Evolutionary conservation across 2,888 invertebrate species (phyloP).

Genomic region (Rhagonycha fulva): DNA sequence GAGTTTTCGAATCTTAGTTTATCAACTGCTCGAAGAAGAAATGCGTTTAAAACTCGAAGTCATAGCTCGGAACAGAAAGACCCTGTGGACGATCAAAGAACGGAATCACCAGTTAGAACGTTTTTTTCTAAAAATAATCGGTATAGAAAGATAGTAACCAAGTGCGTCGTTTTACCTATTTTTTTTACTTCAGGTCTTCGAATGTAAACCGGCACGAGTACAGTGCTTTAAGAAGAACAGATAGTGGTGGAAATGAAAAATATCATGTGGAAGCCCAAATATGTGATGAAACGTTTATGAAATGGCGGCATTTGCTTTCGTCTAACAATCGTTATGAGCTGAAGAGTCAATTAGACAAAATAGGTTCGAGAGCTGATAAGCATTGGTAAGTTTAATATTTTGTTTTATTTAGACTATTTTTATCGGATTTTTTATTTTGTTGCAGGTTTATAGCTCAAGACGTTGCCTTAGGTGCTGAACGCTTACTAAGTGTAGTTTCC

Average conservation of each 20-base stretch:
- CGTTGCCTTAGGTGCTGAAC: slow-evolving; percentile 76
- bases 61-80: slow-evolving; percentile 69
- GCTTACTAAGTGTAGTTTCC: slow-evolving; percentile 74
- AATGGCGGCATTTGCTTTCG: slow-evolving; percentile 67
- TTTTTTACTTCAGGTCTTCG: slow-evolving; percentile 54
- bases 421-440: neutral
- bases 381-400: slow-evolving; percentile 67
- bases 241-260: slow-evolving; percentile 64
- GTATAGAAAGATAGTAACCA: slow-evolving; percentile 1
- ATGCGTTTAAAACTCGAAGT: slow-evolving; percentile 65
- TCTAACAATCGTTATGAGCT: slow-evolving; percentile 75
- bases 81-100: slow-evolving; percentile 48
- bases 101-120: slow-evolving; percentile 72
- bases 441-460: slow-evolving; percentile 78
- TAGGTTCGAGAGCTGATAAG: slow-evolving; percentile 84
- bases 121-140: slow-evolving; percentile 58
- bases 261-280: slow-evolving; percentile 60
- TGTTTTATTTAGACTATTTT: neutral
- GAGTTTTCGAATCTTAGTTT: slow-evolving; percentile 68
- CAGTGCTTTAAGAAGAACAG: slow-evolving; percentile 64
- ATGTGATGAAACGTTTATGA: slow-evolving; percentile 67
- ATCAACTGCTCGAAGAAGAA: slow-evolving; percentile 67
- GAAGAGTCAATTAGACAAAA: slow-evolving; percentile 77
- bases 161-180: neutral
- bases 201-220: slow-evolving; percentile 64